These are phyloP conservation scores for Cataglyphis rosenhaueri DNA, from an alignment of 2,888 invertebrate genomes.

Conservation along the genomic window DNA sequence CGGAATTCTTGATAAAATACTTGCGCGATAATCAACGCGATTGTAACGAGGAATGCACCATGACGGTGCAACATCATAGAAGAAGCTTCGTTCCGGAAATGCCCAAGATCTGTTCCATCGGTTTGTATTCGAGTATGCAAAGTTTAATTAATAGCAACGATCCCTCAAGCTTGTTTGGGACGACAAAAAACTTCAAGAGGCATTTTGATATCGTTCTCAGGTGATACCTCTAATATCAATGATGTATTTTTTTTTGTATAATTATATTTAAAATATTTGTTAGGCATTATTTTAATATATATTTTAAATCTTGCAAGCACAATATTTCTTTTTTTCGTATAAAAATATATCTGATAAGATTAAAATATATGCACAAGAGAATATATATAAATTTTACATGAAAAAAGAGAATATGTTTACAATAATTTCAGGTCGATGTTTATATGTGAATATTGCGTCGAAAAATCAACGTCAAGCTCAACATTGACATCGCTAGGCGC, in stretches of 20 bases:
- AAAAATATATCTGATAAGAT: neutral
- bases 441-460: slow-evolving; percentile 16
- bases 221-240: slow-evolving; percentile 10
- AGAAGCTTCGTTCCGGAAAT: slow-evolving; percentile 38
- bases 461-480: neutral
- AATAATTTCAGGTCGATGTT: slow-evolving; percentile 14
- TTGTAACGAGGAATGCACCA: neutral
- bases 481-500: neutral
- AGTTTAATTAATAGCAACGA: neutral
- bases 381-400: neutral
- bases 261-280: neutral
- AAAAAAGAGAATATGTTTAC: neutral
- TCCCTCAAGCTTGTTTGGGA: neutral
- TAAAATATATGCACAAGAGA: neutral
- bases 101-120: slow-evolving; percentile 63
- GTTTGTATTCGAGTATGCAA: slow-evolving; percentile 20
- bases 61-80: neutral
- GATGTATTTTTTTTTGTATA: neutral
- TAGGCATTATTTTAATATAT: neutral
- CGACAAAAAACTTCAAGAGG: slow-evolving; percentile 15
- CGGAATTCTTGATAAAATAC: slow-evolving; percentile 46
- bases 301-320: neutral
- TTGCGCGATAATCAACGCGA: slow-evolving; percentile 27
- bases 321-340: neutral
- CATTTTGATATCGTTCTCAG: slow-evolving; percentile 15